Base-by-base conservation (phyloP, 2,888 invertebrate species). In the Dicycla oo region DNA sequence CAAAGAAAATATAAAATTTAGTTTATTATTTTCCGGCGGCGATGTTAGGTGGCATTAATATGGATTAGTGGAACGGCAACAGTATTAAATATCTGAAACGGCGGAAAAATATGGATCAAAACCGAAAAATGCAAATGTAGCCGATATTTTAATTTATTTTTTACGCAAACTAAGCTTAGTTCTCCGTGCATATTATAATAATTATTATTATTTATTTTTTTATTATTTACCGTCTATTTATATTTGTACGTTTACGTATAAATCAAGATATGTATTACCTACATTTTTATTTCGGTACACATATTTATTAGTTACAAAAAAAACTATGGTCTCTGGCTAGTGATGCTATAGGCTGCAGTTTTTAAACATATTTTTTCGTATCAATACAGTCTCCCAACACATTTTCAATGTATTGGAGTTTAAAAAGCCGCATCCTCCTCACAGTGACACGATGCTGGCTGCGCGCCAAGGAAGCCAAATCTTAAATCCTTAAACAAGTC, bases 401-500 rank as follows among this genome's bases (percentile, higher is more conserved):
- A 72, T 54, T 63, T 58, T 54, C 68, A 80, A 63, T 76, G 69
- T 80, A 80, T 80, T 69, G 69, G 23, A 63, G 45, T 76, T 69
- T 80, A 72, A 80, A 73, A 80, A 60, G 40, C 81, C 54, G 60
- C 72, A 69, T 69, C 63, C 66, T 66, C 69, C 71, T 75, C 38
- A 11, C 53, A 57, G 66, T 72, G 76, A 76, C 72, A 72, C 76
- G 72, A n/a, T 23, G 56, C 43, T 80, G 80, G 80, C 80, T 47
- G 63, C 43, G 20, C 58, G 80, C 80, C 80, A 80, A 69, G 15
- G 51, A 72, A 60, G 69, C 69, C 80, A 54, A 80, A 80, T 69
- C 80, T 80, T 80, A 80, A 80, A 80, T 80, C 81, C 80, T 80
- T 80, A 80, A 80, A 76, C 69, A 80, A 79, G 80, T 76, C 77